Evolutionary conservation across 2,888 invertebrate genomes (phyloP).

Genomic region (Drosophila prolongata): DNA sequence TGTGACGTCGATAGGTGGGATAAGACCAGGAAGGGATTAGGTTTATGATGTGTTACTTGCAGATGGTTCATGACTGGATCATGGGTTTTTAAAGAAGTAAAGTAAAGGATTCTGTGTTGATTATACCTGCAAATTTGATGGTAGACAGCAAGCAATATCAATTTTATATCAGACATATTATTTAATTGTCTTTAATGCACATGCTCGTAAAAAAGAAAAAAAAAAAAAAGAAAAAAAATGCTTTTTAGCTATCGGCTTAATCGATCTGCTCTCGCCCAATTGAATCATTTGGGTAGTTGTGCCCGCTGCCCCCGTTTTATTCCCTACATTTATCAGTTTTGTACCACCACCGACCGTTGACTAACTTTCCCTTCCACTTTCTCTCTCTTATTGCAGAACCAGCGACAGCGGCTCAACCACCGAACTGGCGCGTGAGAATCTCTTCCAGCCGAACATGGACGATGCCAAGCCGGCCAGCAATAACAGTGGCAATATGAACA

Average conservation of each 20-base stretch:
- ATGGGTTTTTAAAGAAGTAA: not conserved
- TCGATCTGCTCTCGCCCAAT: not conserved
- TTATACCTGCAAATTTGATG: too few species aligned
- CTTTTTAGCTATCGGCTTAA: not conserved
- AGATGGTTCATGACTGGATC: not conserved
- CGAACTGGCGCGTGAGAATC: conserved; percentile 82
- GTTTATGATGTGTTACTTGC: conserved; percentile 13
- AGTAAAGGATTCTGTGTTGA: not conserved
- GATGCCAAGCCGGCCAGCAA: conserved; percentile 71
- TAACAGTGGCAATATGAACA: conserved; percentile 6
- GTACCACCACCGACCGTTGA: conserved; percentile 44
- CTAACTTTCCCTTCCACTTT: conserved; percentile 77
- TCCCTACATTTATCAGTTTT: conserved; percentile 1
- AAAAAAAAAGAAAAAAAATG: too few species aligned
- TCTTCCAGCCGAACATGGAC: conserved; percentile 82
- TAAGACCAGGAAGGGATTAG: conserved; percentile 18
- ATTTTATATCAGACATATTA: too few species aligned
- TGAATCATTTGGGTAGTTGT: not conserved
- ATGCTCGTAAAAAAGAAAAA: too few species aligned
- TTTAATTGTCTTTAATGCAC: too few species aligned
- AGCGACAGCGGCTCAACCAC: conserved; percentile 63
- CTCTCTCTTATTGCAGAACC: conserved; percentile 78
- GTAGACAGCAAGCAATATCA: too few species aligned
- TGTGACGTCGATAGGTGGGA: conserved; percentile 17
- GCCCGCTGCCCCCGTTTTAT: not conserved